Evolutionary conservation across 2,797 vertebrate species (phyloP).

Genomic region (Masticophis lateralis): DNA sequence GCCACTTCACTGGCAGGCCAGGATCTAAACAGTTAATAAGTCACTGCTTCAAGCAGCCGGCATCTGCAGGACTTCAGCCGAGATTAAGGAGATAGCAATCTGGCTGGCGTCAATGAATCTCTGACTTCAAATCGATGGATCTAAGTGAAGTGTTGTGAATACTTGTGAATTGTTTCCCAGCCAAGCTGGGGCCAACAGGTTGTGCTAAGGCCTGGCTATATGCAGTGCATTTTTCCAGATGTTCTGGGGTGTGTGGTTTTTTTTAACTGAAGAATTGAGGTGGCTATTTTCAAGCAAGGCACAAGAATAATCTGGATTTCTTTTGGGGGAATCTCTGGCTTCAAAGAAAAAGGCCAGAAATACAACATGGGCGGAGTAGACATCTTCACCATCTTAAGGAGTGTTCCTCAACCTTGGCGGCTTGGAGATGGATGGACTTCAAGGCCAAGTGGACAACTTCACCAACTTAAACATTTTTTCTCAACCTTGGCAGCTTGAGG

Average conservation of each 20-base stretch:
- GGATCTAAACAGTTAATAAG: background rate
- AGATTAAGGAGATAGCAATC: background rate
- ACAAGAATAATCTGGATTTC: background rate
- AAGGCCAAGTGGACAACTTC: too few relatives aligned
- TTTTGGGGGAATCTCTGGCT: background rate
- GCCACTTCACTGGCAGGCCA: background rate
- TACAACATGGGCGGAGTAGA: background rate
- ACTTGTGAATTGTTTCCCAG: too few relatives aligned
- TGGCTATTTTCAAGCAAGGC: too few relatives aligned
- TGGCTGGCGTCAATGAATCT: background rate
- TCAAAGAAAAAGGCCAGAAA: background rate
- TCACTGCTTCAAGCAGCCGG: background rate
- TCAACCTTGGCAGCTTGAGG: background rate
- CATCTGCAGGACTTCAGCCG: background rate
- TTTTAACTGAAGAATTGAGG: background rate
- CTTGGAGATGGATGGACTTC: background rate
- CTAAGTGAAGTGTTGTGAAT: too few relatives aligned
- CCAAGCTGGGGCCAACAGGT: background rate
- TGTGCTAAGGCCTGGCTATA: background rate
- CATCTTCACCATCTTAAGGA: background rate
- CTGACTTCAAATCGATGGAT: background rate
- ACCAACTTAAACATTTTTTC: background rate
- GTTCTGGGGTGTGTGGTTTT: background rate
- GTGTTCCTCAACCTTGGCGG: background rate
- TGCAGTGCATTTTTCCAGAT: background rate